Conservation (phyloP, 1,140 invertebrate genomes). For the Vollenhovia emeryi region DNA sequence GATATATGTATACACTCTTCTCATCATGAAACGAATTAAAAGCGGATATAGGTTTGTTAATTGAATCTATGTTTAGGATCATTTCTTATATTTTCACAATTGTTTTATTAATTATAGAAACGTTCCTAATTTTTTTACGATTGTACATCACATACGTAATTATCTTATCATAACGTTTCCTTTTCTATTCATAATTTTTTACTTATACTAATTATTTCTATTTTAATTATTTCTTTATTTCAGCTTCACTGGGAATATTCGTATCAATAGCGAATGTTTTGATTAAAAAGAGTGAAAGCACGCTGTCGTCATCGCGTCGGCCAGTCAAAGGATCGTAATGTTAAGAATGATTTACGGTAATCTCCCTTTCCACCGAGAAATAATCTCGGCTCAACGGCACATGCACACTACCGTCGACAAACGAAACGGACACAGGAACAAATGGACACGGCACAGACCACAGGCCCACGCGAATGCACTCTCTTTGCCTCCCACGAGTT, state of each 20-base stretch:
- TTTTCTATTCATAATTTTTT: neutral
- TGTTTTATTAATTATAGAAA: neutral
- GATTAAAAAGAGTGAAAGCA: slow-evolving; percentile 36
- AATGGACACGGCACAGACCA: slow-evolving; percentile 72
- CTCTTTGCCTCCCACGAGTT: slow-evolving; percentile 73
- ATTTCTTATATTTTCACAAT: neutral
- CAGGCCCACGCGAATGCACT: slow-evolving; percentile 74
- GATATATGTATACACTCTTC: neutral
- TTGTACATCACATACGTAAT: neutral
- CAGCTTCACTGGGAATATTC: neutral
- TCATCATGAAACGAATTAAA: slow-evolving; percentile 10
- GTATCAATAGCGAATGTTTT: neutral
- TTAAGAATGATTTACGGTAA: slow-evolving; percentile 62
- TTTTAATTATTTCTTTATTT: neutral
- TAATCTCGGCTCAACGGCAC: slow-evolving; percentile 63
- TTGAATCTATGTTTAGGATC: neutral
- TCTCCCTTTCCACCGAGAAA: slow-evolving; percentile 64
- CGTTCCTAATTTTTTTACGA: neutral
- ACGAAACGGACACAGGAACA: slow-evolving; percentile 72
- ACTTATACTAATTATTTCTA: neutral
- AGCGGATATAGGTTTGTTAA: neutral
- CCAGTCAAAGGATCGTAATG: slow-evolving; percentile 25
- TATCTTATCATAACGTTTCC: neutral
- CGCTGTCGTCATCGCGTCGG: neutral
- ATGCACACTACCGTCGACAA: slow-evolving; percentile 67